phyloP scores from a whole-genome alignment of 2,888 invertebrate genomes.

The Lamproptera curius region DNA sequence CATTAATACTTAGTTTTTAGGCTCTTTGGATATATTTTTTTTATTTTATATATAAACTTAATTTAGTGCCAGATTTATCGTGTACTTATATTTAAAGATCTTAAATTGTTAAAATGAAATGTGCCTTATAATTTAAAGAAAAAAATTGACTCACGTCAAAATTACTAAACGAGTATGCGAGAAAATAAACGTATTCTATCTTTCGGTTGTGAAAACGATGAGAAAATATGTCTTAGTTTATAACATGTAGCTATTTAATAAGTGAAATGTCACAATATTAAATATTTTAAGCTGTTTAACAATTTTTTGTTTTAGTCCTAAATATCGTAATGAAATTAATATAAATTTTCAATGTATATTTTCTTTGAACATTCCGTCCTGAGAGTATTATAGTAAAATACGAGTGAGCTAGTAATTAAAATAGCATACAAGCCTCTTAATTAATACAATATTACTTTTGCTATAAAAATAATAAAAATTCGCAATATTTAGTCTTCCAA shows the following conservation, averaged over 20 bases:
- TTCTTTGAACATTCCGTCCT: conserved; percentile 59
- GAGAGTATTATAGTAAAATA: conserved; percentile 57
- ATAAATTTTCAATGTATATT: conserved; percentile 21
- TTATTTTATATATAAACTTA: conserved; percentile 8
- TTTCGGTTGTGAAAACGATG: conserved; percentile 57
- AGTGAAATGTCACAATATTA: conserved; percentile 39
- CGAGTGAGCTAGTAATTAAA: conserved; percentile 24
- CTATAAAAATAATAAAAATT: conserved; percentile 10
- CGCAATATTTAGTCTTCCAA: conserved; percentile 22
- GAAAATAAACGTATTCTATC: conserved; percentile 27
- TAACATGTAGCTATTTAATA: conserved; percentile 26
- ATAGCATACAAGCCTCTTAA: conserved; percentile 4
- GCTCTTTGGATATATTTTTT: conserved; percentile 5
- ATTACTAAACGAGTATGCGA: conserved; percentile 9
- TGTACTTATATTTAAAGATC: conserved; percentile 13
- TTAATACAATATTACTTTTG: background rate
- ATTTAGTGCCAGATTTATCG: conserved; percentile 22
- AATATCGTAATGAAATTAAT: conserved; percentile 8
- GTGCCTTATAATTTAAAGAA: conserved; percentile 32
- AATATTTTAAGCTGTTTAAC: conserved; percentile 34
- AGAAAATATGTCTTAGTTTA: conserved; percentile 31
- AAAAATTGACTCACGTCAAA: conserved; percentile 17
- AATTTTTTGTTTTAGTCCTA: conserved; percentile 24
- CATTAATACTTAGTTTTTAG: conserved; percentile 12
- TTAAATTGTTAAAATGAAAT: conserved; percentile 26